Evolutionary conservation across 2,888 invertebrate genomes (phyloP), one percentile per base, ranked within the genome.

Genomic region (Sipha maydis): DNA sequence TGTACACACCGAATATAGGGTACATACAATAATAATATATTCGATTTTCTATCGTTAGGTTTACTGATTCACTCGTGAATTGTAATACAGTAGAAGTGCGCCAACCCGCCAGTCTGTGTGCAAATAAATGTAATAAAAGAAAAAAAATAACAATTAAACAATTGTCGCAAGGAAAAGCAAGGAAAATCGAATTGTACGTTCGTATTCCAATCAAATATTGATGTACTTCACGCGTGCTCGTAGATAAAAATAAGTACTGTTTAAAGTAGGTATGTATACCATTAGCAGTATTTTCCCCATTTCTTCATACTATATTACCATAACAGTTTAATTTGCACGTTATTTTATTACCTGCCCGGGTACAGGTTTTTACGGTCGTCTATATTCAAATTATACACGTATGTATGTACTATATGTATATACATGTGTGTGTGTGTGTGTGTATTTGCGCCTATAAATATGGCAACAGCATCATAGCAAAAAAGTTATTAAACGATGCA

Each of bases 281-380:
- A 61, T 61, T 61, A 61, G 61, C 17, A 48, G 61, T 61, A 25
- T 61, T 61, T 48, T 61, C 25, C 61, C 61, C 61, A 61, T 61
- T 61, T 61, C 21, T 61, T 61, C 61, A 0, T 61, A 25, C 21
- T 21, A 61, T 61, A 61, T 61, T 75, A 75, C 69, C 67, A 7
- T 69, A 67, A 41, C 67, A 82, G 34, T 82, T 82, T 82, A 82
- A 67, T 82, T 67, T 69, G 38, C 80, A 67, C 38, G 67, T 69
- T 67, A 41, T 69, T 82, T 69, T 69, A 67, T 82, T 61, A 25
- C 38, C 48, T 14, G 48, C 9, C 41, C 82, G 82, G 28, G 71
- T 83, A 83, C 83, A 48, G 83, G 83, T 83, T 83, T 83, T 31
- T 83, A 71, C 83, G 54, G 71, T 83, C 83, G 48, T 48, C 71